phyloP scores from a whole-genome alignment of 2,888 invertebrate species.

The Orgyia antiqua region DNA sequence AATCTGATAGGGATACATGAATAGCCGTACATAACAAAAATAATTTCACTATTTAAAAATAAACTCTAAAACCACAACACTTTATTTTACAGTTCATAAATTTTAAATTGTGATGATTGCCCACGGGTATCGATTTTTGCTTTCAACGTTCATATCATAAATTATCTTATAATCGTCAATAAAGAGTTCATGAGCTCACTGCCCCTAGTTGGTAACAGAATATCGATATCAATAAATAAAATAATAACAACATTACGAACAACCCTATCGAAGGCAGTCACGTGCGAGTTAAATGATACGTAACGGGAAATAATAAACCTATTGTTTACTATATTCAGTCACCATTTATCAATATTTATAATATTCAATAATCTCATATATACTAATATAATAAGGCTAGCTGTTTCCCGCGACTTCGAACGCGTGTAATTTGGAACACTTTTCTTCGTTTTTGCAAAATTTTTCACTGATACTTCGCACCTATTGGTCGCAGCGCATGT shows the following conservation, averaged over 20 bases:
- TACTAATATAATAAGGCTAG: no score
- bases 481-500: no score
- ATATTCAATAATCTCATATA: constrained; percentile 41
- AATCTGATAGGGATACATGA: no score
- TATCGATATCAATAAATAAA: constrained; percentile 41
- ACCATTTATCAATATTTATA: constrained; percentile 65
- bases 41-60: no score
- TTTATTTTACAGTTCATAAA: no score
- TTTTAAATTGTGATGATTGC: no score
- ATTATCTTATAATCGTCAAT: constrained; percentile 16
- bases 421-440: no score
- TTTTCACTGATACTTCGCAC: no score
- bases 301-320: constrained; percentile 69
- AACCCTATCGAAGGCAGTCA: constrained; percentile 57
- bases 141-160: constrained; percentile 9
- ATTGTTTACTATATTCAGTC: constrained; percentile 61
- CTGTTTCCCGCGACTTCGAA: no score
- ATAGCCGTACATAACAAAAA: no score
- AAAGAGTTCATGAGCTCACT: constrained; percentile 15
- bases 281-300: constrained; percentile 68
- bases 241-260: constrained; percentile 52
- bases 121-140: constrained; percentile 7
- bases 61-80: no score
- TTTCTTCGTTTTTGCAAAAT: no score
- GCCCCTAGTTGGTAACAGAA: constrained; percentile 16